Evolutionary conservation across 2,888 invertebrate species (phyloP).

Genomic region (Hecatera dysodea): DNA sequence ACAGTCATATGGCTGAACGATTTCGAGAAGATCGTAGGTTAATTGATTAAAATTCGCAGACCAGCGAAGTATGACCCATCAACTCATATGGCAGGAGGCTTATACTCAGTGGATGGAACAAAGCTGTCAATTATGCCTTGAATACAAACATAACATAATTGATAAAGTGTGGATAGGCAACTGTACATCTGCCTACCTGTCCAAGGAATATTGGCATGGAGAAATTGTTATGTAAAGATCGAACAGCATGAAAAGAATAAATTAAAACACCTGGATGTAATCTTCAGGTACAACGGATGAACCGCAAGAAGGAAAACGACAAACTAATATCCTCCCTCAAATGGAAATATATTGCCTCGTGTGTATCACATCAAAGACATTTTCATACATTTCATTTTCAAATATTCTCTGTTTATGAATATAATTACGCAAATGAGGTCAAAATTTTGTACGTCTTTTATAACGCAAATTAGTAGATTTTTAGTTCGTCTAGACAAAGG

Average conservation of each 20-base stretch:
- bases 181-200: no score
- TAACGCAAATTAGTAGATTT: not conserved
- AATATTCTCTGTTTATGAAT: not conserved
- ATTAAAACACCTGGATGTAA: conserved; percentile 1
- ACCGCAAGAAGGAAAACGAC: conserved; percentile 8
- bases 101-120: no score
- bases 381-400: no score
- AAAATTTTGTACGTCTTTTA: not conserved
- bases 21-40: no score
- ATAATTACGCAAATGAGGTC: not conserved
- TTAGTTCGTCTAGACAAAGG: not conserved
- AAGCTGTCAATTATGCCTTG: no score
- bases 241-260: not conserved
- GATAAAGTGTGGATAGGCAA: no score
- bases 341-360: conserved; percentile 26
- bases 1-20: no score
- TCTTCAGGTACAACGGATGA: conserved; percentile 28
- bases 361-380: conserved; percentile 4
- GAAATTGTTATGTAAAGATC: not conserved
- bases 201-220: no score
- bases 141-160: no score
- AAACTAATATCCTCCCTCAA: conserved; percentile 54
- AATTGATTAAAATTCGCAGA: no score
- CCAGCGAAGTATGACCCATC: no score
- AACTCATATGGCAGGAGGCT: no score